Base-by-base conservation (phyloP, 2,113 vertebrate species). In the Micromys minutus region DNA sequence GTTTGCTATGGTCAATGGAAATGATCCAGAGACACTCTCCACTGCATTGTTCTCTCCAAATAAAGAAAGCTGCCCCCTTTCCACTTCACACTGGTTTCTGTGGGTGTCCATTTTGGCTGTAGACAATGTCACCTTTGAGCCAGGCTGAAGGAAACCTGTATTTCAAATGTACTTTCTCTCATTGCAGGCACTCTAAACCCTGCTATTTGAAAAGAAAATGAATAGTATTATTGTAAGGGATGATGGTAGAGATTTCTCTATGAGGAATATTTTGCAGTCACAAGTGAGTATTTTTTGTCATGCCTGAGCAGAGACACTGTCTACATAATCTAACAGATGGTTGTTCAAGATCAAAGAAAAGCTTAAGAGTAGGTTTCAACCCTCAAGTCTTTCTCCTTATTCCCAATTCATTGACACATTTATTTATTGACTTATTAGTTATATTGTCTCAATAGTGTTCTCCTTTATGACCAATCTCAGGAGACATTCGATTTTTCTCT, bases 171-270 rank as follows among this genome's bases (percentile, higher is more conserved):
- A 36, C 24, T 63, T 85, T 91, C 85, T 57, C 74, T 79, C 31
- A 85, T 11, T 75, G 80, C 5, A 84, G 47, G 39, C 69, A 87
- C 45, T 87, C 55, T 17, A 87, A 39, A 59, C 29, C 7, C 15
- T 87, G 47, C 31, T 57, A 85, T 65, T 85, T 65, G 59, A 67
- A 81, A 85, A 72, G 39, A 95, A 95, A 87, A 88, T 39, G 79
- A 90, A 55, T 57, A 26, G 84, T 89, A 31, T 81, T 74, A 81
- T 39, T 72, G 45, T 24, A 12, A 87, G 50, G 61, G 10, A 76
- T 85, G 86, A 88, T 88, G 52, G 42, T 4, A 90, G 75, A 85
- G 42, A 90, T 90, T 92, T 90, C 17, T 90, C 63, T 72, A 10
- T 75, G 71, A 80, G 15, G 19, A 93, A 39, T 79, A 79, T 42